Conservation (phyloP, 2,797 vertebrate species). For the Chelidonichthys spinosus region DNA sequence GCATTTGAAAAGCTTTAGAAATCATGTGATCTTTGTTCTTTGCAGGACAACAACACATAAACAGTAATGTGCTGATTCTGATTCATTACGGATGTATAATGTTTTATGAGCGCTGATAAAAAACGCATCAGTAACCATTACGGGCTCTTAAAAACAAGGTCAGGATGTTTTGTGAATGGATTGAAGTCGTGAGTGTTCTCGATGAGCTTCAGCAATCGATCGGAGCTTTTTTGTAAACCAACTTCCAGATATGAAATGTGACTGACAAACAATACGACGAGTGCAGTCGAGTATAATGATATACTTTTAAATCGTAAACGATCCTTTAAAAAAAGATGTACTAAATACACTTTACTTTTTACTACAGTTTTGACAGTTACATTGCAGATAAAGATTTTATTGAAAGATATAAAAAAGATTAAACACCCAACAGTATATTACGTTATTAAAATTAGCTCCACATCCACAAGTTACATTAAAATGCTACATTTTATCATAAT, state of each 20-base stretch:
- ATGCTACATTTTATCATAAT: not conserved
- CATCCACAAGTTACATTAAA: not conserved
- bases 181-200: constrained; percentile 10
- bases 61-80: constrained; percentile 47
- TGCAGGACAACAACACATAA: constrained; percentile 45
- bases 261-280: not conserved
- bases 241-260: not conserved
- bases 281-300: not conserved
- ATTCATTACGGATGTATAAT: constrained; percentile 51
- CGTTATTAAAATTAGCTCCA: not conserved
- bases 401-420: not conserved
- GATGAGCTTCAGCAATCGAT: not conserved
- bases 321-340: not conserved
- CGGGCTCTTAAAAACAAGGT: constrained; percentile 47
- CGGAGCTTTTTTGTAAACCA: not conserved
- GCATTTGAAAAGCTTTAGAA: constrained; percentile 29
- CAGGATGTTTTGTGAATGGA: constrained; percentile 41
- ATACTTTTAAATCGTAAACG: no score
- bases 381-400: not conserved
- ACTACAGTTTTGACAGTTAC: not conserved
- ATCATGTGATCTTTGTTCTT: constrained; percentile 35
- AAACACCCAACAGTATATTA: not conserved
- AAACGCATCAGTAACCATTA: constrained; percentile 50
- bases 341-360: not conserved
- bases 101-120: constrained; percentile 53